Conservation (phyloP, 2,113 vertebrate genomes). For the Muntiacus muntjak region DNA sequence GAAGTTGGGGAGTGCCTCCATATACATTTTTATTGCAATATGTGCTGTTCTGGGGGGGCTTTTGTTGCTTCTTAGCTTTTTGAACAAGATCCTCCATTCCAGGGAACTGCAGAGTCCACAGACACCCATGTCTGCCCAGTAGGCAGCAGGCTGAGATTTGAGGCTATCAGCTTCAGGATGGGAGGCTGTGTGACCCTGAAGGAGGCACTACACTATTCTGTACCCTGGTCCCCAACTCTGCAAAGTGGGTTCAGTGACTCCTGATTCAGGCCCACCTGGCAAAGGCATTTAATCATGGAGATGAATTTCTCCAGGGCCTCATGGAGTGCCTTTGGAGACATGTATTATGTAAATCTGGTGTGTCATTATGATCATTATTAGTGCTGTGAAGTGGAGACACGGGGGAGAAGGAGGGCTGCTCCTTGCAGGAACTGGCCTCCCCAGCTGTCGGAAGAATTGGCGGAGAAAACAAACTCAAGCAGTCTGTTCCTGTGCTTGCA, state of each 20-base stretch:
- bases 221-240: neutral
- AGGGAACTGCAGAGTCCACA: neutral
- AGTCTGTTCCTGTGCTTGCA: neutral
- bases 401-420: neutral
- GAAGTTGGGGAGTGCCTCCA: neutral
- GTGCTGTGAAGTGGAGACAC: constrained; percentile 48
- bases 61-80: neutral
- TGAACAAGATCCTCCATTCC: neutral
- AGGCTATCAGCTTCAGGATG: fast-evolving
- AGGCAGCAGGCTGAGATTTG: neutral
- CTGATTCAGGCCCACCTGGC: constrained; percentile 42
- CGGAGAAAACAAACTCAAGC: neutral
- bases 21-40: neutral
- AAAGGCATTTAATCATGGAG: constrained; percentile 42
- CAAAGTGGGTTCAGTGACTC: neutral
- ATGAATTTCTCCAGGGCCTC: constrained; percentile 34
- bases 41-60: neutral
- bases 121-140: too few relatives aligned
- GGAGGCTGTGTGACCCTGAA: neutral
- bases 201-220: neutral
- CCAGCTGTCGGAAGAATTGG: constrained; percentile 16
- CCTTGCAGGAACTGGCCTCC: neutral
- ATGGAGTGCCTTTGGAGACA: constrained; percentile 59
- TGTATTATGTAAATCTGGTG: constrained; percentile 59
- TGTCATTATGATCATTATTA: constrained; percentile 61